phyloP scores from a whole-genome alignment of 2,797 vertebrate species.

The Betta splendens region DNA sequence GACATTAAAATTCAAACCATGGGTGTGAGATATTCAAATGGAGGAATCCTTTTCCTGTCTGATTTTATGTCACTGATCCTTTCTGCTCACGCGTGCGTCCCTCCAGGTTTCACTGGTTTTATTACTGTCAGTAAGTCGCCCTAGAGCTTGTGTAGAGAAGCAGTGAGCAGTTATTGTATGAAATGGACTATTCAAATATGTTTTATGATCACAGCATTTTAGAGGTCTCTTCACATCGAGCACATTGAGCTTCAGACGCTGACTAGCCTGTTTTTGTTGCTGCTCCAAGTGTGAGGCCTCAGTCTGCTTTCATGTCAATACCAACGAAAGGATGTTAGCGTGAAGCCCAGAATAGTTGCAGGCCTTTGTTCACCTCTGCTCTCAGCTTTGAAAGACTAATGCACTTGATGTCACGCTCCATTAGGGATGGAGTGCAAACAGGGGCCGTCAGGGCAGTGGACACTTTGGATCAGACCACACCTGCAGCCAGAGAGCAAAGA shows the following conservation, averaged over 20 bases:
- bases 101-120: too few species aligned
- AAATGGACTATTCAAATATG: too few species aligned
- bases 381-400: constrained; percentile 20
- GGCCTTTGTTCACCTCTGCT: not conserved
- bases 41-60: constrained; percentile 18
- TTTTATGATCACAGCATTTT: too few species aligned
- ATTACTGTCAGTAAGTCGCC: too few species aligned
- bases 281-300: not conserved
- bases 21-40: constrained; percentile 5
- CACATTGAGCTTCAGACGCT: too few species aligned
- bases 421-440: constrained; percentile 4
- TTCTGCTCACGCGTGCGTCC: not conserved
- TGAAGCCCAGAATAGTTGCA: not conserved
- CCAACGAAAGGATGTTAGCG: not conserved
- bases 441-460: constrained; percentile 37
- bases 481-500: constrained; percentile 25
- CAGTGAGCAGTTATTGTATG: too few species aligned
- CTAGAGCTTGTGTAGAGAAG: too few species aligned
- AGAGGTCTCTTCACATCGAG: too few species aligned
- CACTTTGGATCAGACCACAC: constrained; percentile 13
- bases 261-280: too few species aligned
- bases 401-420: constrained; percentile 14
- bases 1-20: constrained; percentile 5
- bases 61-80: constrained; percentile 40
- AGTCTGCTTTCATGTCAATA: not conserved